A percentile compares a stretch with the other conserved stretches of the same genome.
Conservation (phyloP, 2,113 vertebrate species). For the Cheirogaleus medius region DNA sequence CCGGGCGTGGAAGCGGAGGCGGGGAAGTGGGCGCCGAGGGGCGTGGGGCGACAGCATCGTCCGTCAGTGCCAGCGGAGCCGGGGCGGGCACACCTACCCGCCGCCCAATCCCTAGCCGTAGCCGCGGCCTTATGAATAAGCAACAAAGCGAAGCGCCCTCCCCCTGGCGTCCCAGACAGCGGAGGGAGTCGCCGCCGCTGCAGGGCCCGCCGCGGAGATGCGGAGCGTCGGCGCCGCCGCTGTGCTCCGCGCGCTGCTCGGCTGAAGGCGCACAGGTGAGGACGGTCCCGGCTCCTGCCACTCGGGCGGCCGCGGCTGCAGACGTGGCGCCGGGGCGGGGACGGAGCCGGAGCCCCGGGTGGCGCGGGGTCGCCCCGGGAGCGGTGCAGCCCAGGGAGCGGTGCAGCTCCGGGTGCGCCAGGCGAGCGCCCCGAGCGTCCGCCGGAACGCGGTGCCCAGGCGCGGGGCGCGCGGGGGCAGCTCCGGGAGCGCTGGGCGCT, state of each 20-base stretch:
- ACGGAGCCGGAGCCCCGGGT: not conserved
- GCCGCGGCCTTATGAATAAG: constrained; percentile 71
- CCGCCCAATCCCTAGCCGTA: constrained; percentile 69
- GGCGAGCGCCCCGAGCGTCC: not conserved
- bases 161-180: constrained; percentile 54
- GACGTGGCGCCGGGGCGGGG: not conserved
- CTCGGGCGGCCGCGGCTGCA: not conserved
- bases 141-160: constrained; percentile 65
- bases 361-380: not conserved
- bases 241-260: constrained; percentile 28
- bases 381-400: not conserved
- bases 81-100: constrained; percentile 57
- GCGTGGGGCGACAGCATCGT: not conserved
- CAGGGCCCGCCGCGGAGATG: constrained; percentile 65
- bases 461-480: not conserved
- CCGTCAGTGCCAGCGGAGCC: not conserved
- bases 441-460: constrained; percentile 58
- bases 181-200: constrained; percentile 34
- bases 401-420: not conserved
- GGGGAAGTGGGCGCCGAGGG: not conserved
- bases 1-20: not conserved
- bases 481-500: not conserved
- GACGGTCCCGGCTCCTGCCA: not conserved
- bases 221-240: constrained; percentile 25
- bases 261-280: constrained; percentile 74